A percentile compares a stretch with the other conserved stretches of the same genome.
Evolutionary conservation across 2,797 vertebrate species (phyloP).

Genomic region (Muraenolepis orangiensis): DNA sequence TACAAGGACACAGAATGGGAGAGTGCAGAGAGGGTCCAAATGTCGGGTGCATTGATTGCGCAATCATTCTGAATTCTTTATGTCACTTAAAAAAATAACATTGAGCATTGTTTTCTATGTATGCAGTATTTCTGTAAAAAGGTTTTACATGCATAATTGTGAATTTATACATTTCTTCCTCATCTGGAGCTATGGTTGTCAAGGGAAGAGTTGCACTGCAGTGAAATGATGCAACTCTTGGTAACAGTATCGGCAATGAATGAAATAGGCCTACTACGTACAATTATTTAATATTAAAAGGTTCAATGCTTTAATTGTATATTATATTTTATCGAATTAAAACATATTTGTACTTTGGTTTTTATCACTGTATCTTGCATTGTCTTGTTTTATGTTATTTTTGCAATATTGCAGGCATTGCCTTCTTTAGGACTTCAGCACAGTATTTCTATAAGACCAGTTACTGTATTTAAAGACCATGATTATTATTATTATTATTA

Average conservation of each 20-base stretch:
- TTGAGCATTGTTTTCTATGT: constrained; percentile 63
- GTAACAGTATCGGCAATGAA: constrained; percentile 82
- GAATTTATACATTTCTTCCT: constrained; percentile 68
- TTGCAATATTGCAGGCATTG: constrained; percentile 29
- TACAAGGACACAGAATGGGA: constrained; percentile 70
- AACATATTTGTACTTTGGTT: constrained; percentile 80
- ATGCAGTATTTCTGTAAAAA: constrained; percentile 77
- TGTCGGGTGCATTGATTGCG: constrained; percentile 71
- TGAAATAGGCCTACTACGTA: constrained; percentile 72
- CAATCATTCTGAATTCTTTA: constrained; percentile 67
- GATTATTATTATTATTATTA: not conserved
- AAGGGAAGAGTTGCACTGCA: constrained; percentile 82
- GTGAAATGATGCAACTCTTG: constrained; percentile 84
- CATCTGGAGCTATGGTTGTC: constrained; percentile 76
- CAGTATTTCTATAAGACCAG: not conserved
- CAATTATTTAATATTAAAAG: constrained; percentile 75
- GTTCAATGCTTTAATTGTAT: constrained; percentile 76
- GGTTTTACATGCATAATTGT: constrained; percentile 68
- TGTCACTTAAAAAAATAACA: constrained; percentile 65
- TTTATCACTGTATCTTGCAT: constrained; percentile 60
- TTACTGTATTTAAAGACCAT: not conserved
- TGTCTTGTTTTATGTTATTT: constrained; percentile 45
- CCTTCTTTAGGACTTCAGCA: not conserved
- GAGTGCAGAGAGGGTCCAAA: constrained; percentile 43
- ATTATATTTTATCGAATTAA: constrained; percentile 84